Percentiles rank a stretch among this genome's conserved stretches.
phyloP scores from a whole-genome alignment of 2,113 vertebrate species.

The Sphyrna mokarran region DNA sequence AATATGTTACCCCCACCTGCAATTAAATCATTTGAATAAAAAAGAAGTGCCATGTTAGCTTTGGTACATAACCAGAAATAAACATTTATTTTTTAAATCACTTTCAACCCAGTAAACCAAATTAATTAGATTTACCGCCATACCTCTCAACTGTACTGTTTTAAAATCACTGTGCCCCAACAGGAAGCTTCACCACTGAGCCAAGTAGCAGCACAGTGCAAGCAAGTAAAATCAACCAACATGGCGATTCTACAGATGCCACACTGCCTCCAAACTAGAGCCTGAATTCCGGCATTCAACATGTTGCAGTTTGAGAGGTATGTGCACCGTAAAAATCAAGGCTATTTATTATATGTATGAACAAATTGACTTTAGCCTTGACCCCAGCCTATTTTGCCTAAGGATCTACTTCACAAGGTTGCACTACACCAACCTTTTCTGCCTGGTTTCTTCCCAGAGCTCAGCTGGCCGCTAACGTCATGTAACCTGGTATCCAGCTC shows the following conservation, averaged over 20 bases:
- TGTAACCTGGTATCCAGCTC: constrained; percentile 37
- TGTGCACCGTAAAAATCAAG: not conserved
- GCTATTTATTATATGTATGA: not conserved
- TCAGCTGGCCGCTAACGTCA: constrained; percentile 36
- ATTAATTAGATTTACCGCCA: not conserved
- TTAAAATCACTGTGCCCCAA: not conserved
- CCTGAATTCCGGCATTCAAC: not conserved
- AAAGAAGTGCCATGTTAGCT: not conserved
- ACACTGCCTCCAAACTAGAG: not conserved
- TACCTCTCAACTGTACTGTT: constrained; percentile 30
- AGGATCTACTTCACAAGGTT: constrained; percentile 34
- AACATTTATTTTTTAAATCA: not conserved
- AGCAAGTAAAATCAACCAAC: not conserved
- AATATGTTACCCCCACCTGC: not conserved
- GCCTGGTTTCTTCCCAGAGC: constrained; percentile 34
- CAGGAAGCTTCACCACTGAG: not conserved
- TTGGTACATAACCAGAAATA: not conserved
- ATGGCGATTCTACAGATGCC: not conserved
- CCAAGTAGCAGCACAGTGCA: not conserved
- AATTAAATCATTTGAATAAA: not conserved
- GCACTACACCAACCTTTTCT: constrained; percentile 36
- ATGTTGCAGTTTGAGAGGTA: constrained; percentile 32
- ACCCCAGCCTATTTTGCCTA: not conserved
- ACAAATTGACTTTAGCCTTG: not conserved
- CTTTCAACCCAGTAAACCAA: not conserved